Conservation (phyloP, 2,797 vertebrate genomes). For the Propithecus perrieri region DNA sequence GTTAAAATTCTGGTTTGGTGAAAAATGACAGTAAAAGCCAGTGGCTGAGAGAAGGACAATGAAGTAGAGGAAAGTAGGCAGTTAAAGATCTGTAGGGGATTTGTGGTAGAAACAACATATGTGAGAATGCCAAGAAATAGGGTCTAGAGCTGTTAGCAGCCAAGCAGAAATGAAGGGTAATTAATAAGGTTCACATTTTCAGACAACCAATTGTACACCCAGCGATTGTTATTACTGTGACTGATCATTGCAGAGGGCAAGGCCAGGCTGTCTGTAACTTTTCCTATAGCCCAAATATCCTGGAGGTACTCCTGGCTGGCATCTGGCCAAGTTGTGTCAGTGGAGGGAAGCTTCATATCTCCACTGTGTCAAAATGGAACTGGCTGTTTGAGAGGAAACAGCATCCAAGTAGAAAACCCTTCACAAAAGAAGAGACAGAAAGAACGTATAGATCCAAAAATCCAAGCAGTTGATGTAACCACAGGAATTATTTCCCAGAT, state of each 20-base stretch:
- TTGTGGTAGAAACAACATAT: conserved; percentile 3
- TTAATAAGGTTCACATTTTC: conserved; percentile 42
- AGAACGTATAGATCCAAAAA: conserved; percentile 37
- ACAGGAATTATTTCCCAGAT: conserved; percentile 39
- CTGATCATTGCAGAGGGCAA: background rate
- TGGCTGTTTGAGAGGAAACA: conserved; percentile 39
- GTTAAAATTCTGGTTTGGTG: background rate
- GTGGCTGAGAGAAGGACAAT: background rate
- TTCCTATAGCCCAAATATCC: conserved; percentile 21
- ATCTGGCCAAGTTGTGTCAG: background rate
- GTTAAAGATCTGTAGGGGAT: background rate
- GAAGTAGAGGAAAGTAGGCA: background rate
- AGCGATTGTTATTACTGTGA: conserved; percentile 2
- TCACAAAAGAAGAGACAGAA: background rate
- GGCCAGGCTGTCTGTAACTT: conserved; percentile 20
- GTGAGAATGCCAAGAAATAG: conserved; percentile 5
- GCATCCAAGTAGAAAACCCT: background rate
- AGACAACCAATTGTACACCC: conserved; percentile 9
- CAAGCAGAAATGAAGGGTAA: conserved; percentile 25
- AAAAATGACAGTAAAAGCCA: background rate
- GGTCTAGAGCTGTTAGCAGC: background rate
- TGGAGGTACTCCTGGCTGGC: conserved; percentile 6
- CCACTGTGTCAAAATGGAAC: background rate
- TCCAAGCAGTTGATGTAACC: background rate
- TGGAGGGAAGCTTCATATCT: background rate